Percentiles rank a stretch among this genome's conserved stretches.
Evolutionary conservation across 2,888 invertebrate species (phyloP).

Genomic region (Ametastegia equiseti): DNA sequence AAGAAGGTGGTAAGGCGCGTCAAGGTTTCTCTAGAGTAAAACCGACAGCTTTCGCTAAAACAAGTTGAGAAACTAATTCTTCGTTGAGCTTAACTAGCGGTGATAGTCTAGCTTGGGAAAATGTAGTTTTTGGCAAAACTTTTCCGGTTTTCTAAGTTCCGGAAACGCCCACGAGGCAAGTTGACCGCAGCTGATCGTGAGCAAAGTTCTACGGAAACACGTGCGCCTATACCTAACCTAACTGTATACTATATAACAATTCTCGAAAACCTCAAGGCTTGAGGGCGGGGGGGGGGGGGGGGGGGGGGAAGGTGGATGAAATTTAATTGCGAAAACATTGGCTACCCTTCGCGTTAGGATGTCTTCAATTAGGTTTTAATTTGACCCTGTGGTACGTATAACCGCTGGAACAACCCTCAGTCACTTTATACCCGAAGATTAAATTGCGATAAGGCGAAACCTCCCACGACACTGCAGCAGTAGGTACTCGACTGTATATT

Average conservation of each 20-base stretch:
- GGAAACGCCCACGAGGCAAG: neutral
- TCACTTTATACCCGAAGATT: neutral
- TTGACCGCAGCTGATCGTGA: neutral
- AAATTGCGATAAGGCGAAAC: constrained; percentile 27
- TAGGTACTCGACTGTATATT: too few species aligned
- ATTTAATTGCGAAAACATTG: constrained; percentile 24
- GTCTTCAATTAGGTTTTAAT: constrained; percentile 23
- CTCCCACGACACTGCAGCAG: neutral
- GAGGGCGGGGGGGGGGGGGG: neutral
- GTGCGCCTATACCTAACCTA: neutral
- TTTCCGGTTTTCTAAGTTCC: neutral
- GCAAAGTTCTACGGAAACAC: neutral
- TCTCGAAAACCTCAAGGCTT: neutral
- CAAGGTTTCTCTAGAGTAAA: neutral
- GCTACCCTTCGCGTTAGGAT: constrained; percentile 14
- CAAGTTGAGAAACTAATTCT: constrained; percentile 8
- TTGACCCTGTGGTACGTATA: neutral
- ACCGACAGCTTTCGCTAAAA: neutral
- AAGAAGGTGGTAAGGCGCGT: neutral
- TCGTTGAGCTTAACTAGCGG: constrained; percentile 19
- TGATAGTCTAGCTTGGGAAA: neutral
- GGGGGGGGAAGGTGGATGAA: too few species aligned
- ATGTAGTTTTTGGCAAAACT: neutral
- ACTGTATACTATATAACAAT: neutral
- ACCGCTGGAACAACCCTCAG: neutral